Conservation (phyloP, 2,797 vertebrate genomes). For the Cyclura pinguis region DNA sequence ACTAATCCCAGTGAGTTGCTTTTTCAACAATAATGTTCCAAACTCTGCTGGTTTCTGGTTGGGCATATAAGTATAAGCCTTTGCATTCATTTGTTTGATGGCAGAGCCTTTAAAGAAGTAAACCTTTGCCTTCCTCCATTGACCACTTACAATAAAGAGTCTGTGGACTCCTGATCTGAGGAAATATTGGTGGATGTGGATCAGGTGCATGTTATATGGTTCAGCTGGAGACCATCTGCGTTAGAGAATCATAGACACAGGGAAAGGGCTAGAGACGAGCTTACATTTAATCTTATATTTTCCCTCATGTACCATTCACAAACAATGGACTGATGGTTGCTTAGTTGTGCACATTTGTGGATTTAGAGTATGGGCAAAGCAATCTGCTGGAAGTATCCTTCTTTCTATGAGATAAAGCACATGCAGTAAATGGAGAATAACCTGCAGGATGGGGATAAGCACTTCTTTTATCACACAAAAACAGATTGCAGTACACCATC, state of each 20-base stretch:
- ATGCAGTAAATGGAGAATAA: background rate
- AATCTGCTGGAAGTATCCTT: background rate
- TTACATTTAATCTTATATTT: background rate
- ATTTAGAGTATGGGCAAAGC: background rate
- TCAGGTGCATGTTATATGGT: background rate
- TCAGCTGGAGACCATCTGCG: background rate
- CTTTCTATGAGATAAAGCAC: background rate
- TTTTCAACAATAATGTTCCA: too few relatives aligned
- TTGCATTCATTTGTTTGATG: background rate
- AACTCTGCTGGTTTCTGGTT: too few relatives aligned
- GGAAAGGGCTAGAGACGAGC: too few relatives aligned
- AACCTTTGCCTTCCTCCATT: background rate
- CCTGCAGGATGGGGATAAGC: background rate
- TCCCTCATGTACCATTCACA: background rate
- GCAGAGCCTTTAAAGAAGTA: background rate
- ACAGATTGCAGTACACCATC: background rate
- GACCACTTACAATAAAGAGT: background rate
- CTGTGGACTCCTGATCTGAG: background rate
- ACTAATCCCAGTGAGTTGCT: too few relatives aligned
- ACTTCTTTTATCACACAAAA: conserved; percentile 22
- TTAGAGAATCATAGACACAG: background rate
- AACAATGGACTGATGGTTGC: background rate
- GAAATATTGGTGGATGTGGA: background rate
- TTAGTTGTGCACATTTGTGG: background rate
- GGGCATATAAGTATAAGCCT: too few relatives aligned